Percentiles rank a stretch among this genome's conserved stretches.
Conservation (phyloP, 1,140 invertebrate species). For the Octopus bimaculoides region DNA sequence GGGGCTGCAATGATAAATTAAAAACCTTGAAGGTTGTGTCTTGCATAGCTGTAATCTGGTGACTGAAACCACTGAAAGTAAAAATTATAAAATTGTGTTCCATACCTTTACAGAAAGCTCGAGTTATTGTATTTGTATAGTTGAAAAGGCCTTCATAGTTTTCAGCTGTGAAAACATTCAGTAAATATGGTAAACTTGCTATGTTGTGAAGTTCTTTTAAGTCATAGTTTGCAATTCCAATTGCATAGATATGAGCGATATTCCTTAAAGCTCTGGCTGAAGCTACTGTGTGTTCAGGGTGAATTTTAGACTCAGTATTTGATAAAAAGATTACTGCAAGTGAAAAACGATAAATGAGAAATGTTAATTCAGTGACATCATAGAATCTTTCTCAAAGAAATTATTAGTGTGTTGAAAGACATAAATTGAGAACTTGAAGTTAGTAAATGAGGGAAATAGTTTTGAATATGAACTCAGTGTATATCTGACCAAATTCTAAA, state of each 20-base stretch:
- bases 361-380: not conserved
- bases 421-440: no score
- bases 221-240: slow-evolving; percentile 43
- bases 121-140: slow-evolving; percentile 33
- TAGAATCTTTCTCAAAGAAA: not conserved
- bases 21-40: not conserved
- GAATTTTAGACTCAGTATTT: slow-evolving; percentile 47
- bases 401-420: not conserved
- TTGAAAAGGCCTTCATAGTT: slow-evolving; percentile 29
- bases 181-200: slow-evolving; percentile 33
- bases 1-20: not conserved
- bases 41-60: not conserved
- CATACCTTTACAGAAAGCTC: slow-evolving; percentile 37
- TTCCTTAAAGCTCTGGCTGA: slow-evolving; percentile 37
- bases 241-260: slow-evolving; percentile 37
- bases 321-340: slow-evolving; percentile 45
- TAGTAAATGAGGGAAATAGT: not conserved
- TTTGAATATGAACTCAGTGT: not conserved
- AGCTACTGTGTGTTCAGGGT: slow-evolving; percentile 38
- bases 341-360: not conserved
- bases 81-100: not conserved
- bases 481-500: no score
- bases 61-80: not conserved
- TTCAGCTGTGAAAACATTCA: slow-evolving; percentile 34
- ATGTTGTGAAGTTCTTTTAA: slow-evolving; percentile 37